Conservation (phyloP, 1,140 invertebrate genomes). For the Chionoecetes opilio region DNA sequence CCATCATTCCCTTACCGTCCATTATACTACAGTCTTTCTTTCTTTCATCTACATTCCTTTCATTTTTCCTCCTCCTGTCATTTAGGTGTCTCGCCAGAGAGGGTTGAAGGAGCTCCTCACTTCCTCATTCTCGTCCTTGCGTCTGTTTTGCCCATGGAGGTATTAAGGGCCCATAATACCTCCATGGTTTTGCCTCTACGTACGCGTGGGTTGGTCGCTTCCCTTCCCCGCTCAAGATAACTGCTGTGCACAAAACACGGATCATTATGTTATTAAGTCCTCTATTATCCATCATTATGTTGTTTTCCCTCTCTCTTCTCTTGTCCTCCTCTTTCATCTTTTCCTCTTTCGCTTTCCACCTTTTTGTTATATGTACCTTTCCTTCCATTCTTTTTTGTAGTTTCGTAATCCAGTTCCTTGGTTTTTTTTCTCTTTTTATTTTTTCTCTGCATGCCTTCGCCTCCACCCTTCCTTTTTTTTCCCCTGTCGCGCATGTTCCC, state of each 20-base stretch:
- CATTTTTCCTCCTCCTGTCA: background rate
- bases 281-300: constrained; percentile 20
- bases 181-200: background rate
- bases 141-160: background rate
- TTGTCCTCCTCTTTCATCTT: background rate
- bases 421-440: background rate
- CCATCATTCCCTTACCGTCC: too few relatives aligned
- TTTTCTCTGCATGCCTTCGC: background rate
- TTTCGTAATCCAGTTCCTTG: background rate
- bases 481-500: background rate
- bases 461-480: background rate
- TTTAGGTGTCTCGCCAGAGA: too few relatives aligned
- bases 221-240: background rate
- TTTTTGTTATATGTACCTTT: too few relatives aligned
- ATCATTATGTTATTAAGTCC: background rate
- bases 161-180: too few relatives aligned
- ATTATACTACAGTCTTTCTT: too few relatives aligned
- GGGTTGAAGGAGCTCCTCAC: too few relatives aligned
- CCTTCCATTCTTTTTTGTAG: too few relatives aligned
- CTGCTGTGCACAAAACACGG: background rate
- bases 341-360: background rate
- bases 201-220: background rate
- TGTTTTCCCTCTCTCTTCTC: background rate
- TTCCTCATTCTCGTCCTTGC: background rate
- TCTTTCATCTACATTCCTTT: background rate